These are phyloP conservation scores for Sebastiscus albofasciatus DNA, from an alignment of 2,797 vertebrate genomes.

Conservation along the genomic window DNA sequence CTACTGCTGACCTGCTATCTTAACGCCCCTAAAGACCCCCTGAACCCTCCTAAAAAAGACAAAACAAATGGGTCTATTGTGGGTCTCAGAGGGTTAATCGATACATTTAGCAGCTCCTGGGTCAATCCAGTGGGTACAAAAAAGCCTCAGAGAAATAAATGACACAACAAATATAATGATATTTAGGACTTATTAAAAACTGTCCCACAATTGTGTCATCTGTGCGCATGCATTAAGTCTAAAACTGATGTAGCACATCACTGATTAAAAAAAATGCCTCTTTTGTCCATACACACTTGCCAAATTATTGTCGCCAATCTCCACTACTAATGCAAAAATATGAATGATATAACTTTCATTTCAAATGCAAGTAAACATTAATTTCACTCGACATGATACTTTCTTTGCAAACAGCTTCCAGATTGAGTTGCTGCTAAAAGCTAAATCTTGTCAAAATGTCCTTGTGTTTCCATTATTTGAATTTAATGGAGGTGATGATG, in stretches of 20 bases:
- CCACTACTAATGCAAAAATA: background rate
- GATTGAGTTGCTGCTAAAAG: background rate
- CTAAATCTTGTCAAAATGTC: background rate
- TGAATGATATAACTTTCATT: background rate
- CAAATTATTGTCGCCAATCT: background rate
- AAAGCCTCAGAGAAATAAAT: background rate
- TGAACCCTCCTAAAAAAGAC: no score
- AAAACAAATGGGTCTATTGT: no score
- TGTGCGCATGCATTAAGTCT: no score
- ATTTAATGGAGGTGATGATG: slow-evolving; percentile 16
- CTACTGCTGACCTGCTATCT: no score
- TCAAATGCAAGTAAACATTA: background rate
- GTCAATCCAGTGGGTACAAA: background rate
- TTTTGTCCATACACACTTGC: background rate
- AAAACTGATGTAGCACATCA: no score
- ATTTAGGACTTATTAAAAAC: background rate
- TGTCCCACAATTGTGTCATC: background rate
- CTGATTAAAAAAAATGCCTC: background rate
- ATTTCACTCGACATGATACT: background rate
- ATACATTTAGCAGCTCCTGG: background rate
- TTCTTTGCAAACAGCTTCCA: background rate
- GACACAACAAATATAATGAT: background rate
- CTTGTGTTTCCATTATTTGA: background rate
- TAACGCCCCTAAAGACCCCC: no score
- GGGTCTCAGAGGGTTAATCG: background rate